A percentile compares a stretch with the other conserved stretches of the same genome.
phyloP scores from a whole-genome alignment of 2,888 invertebrate genomes.

The Anodontia alba region DNA sequence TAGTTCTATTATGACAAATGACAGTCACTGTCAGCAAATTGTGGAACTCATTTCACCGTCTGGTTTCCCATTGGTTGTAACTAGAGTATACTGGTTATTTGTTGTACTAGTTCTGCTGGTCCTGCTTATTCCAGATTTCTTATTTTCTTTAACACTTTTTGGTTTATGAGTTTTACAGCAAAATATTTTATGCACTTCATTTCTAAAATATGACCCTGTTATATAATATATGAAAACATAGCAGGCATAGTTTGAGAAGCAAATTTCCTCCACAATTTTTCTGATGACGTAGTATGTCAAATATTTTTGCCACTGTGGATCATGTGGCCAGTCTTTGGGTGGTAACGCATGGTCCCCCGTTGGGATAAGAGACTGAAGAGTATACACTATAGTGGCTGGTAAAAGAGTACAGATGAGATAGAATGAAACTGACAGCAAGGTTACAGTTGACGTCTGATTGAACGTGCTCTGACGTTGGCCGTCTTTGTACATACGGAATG shows the following conservation, averaged over 20 bases:
- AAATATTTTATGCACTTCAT: slow-evolving; percentile 70
- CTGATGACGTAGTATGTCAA: slow-evolving; percentile 78
- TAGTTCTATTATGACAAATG: too few species aligned
- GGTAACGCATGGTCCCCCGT: slow-evolving; percentile 68
- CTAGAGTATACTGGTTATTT: slow-evolving; percentile 50
- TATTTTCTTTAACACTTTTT: background rate
- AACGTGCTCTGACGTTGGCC: slow-evolving; percentile 40
- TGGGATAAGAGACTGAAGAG: slow-evolving; percentile 72
- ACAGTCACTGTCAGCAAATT: background rate
- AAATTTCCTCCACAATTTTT: slow-evolving; percentile 79
- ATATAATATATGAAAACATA: slow-evolving; percentile 84
- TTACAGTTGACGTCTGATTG: slow-evolving; percentile 82
- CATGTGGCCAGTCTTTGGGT: slow-evolving; percentile 66
- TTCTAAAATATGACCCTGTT: slow-evolving; percentile 83
- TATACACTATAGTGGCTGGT: slow-evolving; percentile 83
- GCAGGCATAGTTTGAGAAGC: slow-evolving; percentile 83
- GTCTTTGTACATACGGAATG: slow-evolving; percentile 62
- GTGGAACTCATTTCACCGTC: slow-evolving; percentile 33
- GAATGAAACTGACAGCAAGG: slow-evolving; percentile 83
- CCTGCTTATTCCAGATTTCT: background rate
- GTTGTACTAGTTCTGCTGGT: background rate
- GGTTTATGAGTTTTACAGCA: slow-evolving; percentile 50
- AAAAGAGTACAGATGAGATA: slow-evolving; percentile 84
- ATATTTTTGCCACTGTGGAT: slow-evolving; percentile 80
- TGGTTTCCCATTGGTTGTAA: slow-evolving; percentile 52